Base-by-base conservation (phyloP, 2,888 invertebrate species). In the Eustalomyia histrio region DNA sequence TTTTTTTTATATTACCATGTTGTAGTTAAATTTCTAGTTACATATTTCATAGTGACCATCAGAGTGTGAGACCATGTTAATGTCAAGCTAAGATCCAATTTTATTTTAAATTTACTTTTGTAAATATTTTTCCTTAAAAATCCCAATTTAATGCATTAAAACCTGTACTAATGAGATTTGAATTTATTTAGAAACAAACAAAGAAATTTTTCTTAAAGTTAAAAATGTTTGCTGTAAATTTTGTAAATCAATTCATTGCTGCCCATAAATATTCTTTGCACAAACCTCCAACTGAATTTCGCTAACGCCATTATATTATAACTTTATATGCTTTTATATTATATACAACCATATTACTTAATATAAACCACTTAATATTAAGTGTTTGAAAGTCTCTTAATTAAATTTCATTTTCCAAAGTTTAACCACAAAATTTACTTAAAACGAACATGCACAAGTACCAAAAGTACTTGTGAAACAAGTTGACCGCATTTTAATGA, bases 351-450 rank as follows among this genome's bases (percentile, higher is more conserved):
- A 47, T 47, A n/a, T n/a, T 3, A n/a, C 43, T 47, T n/a, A 67
- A 47, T 10, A 78, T 78, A 67, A 78, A 78, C 67, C 78, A 73
- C 78, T 78, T 67, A 63, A 67, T 65, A 61, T 72, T 65, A 67
- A 78, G 72, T 78, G 78, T 73, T 67, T 73, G n/a, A 55, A 74
- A 75, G 78, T 78, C 81, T 78, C 71, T 81, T 81, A 78, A 81
- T 81, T 81, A 81, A 78, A 81, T 81, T 81, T 67, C 69, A 81
- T 78, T 78, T 78, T 60, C 55, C 65, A 78, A 81, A 71, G 71
- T 81, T 81, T 78, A 67, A 75, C 78, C 81, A 75, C 81, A 81
- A 81, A 78, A 69, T 81, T 80, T 65, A 78, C 81, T 74, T 65
- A 78, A 74, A 81, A 78, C 68, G 57, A 78, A 78, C 78, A 78